Base-by-base conservation (phyloP, 2,888 invertebrate species). In the Diaperis boleti region DNA sequence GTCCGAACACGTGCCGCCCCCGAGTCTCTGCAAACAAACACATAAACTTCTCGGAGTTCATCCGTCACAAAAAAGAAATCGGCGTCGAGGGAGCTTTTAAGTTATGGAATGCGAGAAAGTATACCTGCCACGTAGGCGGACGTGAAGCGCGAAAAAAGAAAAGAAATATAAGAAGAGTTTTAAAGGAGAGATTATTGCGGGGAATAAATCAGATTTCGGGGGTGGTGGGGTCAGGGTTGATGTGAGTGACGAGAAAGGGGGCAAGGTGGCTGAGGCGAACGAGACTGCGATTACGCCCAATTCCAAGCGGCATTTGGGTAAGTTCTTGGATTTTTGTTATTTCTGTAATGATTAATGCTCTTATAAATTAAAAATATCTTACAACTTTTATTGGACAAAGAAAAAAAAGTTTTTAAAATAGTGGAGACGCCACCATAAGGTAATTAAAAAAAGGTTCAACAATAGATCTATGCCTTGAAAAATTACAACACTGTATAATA, bases 261-360 rank as follows among this genome's bases (percentile, higher is more conserved):
- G 17, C 78, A 78, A 78, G 74, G 77, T 78, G 78, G 78, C 76
- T 66, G 67, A 69, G 56, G 60, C 69, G 60, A 70, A 66, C 54
- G 72, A 70, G 39, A 37, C 66, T 55, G 78, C 74, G 35, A 77
- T 78, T 18, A 78, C 79, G 62, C 79, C 78, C 45, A 80, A 77
- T 69, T 78, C 78, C 45, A 79, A 77, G 70, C 69, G 78, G 68
- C 76, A 80, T 71, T 73, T 80, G 70, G 79, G 79, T 80, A 73
- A 80, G 78, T 74, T 22, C 39, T 18, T 37, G n/a, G n/a, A n/a
- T n/a, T n/a, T n/a, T n/a, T n/a, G n/a, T n/a, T n/a, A n/a, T n/a
- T n/a, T n/a, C n/a, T n/a, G n/a, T n/a, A n/a, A n/a, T n/a, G n/a
- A n/a, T n/a, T n/a, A n/a, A n/a, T n/a, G n/a, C n/a, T n/a, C n/a